These are phyloP conservation scores for Melinopterus prodromus DNA, from an alignment of 2,888 invertebrate genomes.

Conservation along the genomic window DNA sequence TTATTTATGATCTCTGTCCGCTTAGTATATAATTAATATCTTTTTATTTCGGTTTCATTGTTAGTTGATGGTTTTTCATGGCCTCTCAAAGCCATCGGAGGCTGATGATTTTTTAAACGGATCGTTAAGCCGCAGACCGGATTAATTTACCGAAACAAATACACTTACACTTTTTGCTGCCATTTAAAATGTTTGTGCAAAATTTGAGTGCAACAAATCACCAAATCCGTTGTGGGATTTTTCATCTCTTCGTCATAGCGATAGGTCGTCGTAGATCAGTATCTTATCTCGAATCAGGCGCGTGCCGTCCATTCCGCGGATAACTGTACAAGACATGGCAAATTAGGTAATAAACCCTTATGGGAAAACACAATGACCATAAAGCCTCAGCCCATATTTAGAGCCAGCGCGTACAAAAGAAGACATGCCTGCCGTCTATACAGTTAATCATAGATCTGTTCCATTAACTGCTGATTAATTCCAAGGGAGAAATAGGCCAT, in stretches of 20 bases:
- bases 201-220: neutral
- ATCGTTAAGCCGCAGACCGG: too few relatives aligned
- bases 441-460: neutral
- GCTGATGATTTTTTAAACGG: too few relatives aligned
- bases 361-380: constrained; percentile 4
- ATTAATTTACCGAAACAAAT: too few relatives aligned
- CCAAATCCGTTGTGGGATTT: too few relatives aligned
- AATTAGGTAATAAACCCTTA: neutral
- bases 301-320: neutral
- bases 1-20: neutral
- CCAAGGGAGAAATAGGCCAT: neutral
- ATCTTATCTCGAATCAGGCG: neutral
- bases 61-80: neutral
- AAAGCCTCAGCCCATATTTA: neutral
- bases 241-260: too few relatives aligned
- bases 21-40: neutral
- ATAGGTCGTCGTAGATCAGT: too few relatives aligned
- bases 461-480: neutral
- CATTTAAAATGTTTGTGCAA: neutral
- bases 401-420: neutral
- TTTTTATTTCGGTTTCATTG: neutral
- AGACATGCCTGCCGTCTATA: neutral
- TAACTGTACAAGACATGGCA: neutral
- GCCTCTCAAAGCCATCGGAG: neutral
- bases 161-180: too few relatives aligned